Conservation (phyloP, 2,797 vertebrate genomes). For the Danio albolineatus region DNA sequence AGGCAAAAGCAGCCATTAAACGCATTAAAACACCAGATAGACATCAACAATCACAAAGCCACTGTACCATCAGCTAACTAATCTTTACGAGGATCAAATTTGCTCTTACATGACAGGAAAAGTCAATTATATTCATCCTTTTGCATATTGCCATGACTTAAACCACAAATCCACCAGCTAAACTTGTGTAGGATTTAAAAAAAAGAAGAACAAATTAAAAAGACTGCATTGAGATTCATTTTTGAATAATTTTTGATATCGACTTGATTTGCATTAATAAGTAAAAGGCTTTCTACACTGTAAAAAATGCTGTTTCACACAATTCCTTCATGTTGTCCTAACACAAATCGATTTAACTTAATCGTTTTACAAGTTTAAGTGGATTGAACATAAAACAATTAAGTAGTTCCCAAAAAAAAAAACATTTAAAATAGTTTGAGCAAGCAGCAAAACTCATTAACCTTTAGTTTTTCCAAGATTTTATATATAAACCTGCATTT, state of each 20-base stretch:
- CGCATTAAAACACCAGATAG: background rate
- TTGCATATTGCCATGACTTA: no score
- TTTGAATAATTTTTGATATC: background rate
- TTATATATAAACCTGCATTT: background rate
- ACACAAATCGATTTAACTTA: no score
- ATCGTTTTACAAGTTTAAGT: no score
- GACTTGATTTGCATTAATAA: background rate
- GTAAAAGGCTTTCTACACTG: background rate
- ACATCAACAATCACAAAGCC: background rate
- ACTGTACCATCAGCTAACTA: background rate
- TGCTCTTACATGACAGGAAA: background rate
- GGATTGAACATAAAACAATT: no score
- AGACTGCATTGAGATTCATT: background rate
- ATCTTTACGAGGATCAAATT: background rate
- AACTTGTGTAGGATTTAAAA: background rate
- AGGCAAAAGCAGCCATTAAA: constrained; percentile 16
- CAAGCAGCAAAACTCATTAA: background rate
- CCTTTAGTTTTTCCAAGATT: background rate
- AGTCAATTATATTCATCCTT: background rate
- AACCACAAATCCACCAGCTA: background rate
- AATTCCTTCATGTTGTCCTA: no score
- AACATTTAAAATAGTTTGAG: no score
- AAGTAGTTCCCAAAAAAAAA: no score
- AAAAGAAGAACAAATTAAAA: background rate
- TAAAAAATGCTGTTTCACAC: no score